phyloP scores from a whole-genome alignment of 2,888 invertebrate species.

The Parascotia fuliginaria region DNA sequence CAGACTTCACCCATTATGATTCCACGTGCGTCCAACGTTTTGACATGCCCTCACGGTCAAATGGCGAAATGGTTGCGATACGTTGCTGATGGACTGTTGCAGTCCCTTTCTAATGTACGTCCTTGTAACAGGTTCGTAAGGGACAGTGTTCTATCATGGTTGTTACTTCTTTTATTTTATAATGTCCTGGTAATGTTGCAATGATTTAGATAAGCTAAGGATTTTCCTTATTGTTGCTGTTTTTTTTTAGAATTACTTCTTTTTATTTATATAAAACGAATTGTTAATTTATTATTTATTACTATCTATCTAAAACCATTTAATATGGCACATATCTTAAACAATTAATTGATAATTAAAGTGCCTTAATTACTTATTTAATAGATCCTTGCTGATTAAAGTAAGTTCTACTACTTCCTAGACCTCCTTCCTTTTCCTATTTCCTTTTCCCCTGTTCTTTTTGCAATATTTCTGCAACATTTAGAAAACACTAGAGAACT shows the following conservation, averaged over 20 bases:
- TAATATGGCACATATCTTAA: too few relatives aligned
- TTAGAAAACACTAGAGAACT: too few relatives aligned
- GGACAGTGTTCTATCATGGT: conserved; percentile 23
- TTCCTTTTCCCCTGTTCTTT: too few relatives aligned
- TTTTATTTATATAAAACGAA: too few relatives aligned
- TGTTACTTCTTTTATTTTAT: conserved; percentile 24
- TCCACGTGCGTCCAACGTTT: conserved; percentile 32
- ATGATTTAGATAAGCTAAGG: conserved; percentile 2
- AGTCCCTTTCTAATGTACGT: conserved; percentile 33
- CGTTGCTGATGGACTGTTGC: conserved; percentile 24
- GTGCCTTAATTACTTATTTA: too few relatives aligned
- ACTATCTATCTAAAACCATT: too few relatives aligned
- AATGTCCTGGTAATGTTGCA: conserved; percentile 21
- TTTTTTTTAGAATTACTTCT: conserved; percentile 2
- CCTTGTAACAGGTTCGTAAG: conserved; percentile 26
- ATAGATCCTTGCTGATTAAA: too few relatives aligned
- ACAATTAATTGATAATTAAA: too few relatives aligned
- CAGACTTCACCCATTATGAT: conserved; percentile 31
- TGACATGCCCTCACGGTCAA: conserved; percentile 43
- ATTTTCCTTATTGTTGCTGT: neutral
- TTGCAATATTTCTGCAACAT: too few relatives aligned
- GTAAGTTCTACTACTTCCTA: too few relatives aligned
- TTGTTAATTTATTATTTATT: too few relatives aligned
- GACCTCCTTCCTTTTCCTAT: too few relatives aligned
- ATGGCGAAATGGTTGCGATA: conserved; percentile 45